phyloP scores from a whole-genome alignment of 2,888 invertebrate genomes.

The Ypsolopha sequella region DNA sequence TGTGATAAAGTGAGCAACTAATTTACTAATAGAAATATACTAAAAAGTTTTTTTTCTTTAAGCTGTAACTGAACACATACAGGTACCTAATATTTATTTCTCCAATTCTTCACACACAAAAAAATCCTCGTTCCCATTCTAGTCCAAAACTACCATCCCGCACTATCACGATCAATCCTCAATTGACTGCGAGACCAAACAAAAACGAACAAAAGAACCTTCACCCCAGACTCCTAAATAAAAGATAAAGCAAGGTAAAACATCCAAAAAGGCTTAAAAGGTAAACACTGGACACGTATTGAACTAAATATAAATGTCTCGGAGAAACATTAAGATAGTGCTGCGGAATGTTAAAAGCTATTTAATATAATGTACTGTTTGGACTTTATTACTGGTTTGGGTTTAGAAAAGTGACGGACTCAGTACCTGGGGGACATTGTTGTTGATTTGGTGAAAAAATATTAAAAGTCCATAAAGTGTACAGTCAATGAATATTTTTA shows the following conservation, averaged over 20 bases:
- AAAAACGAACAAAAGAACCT: background rate
- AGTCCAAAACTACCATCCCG: too few species aligned
- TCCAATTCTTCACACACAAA: too few species aligned
- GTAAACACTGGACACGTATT: constrained; percentile 66
- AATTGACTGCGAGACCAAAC: too few species aligned
- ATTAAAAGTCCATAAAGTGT: background rate
- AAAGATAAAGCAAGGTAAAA: background rate
- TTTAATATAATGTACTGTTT: constrained; percentile 71
- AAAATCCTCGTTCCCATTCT: too few species aligned
- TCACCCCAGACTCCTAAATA: background rate
- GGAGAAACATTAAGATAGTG: constrained; percentile 53
- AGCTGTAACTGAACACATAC: too few species aligned
- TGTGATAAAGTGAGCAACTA: too few species aligned
- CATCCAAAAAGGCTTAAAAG: constrained; percentile 53
- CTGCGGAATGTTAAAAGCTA: constrained; percentile 69
- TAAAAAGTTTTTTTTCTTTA: too few species aligned
- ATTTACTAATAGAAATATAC: too few species aligned
- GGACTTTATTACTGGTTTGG: constrained; percentile 54
- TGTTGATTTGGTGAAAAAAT: background rate
- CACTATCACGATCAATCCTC: too few species aligned
- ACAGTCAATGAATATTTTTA: too few species aligned
- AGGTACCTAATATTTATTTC: too few species aligned
- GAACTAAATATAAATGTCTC: constrained; percentile 68
- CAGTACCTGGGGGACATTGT: background rate
- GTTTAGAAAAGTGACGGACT: constrained; percentile 10